A percentile compares a stretch with the other conserved stretches of the same genome.
Conservation (phyloP, 2,113 vertebrate species). For the Coracopsis vasa region DNA sequence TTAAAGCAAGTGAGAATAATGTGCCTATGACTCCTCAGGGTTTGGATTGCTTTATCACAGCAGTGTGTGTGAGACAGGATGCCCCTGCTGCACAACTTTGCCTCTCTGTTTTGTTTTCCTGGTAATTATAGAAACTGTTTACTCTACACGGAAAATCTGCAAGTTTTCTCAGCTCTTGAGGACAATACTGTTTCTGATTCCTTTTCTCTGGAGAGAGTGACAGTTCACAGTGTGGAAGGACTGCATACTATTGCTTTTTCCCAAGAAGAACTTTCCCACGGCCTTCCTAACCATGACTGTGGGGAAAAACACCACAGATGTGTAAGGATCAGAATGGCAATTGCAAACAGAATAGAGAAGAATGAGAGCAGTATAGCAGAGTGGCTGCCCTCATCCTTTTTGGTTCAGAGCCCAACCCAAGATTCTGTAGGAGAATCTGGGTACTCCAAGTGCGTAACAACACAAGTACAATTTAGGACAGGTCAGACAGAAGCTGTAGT, state of each 20-base stretch:
- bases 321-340: neutral
- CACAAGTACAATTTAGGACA: neutral
- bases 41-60: constrained; percentile 44
- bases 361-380: neutral
- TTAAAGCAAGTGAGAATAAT: constrained; percentile 25
- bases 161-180: constrained; percentile 49
- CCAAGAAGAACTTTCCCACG: constrained; percentile 25
- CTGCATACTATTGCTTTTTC: neutral
- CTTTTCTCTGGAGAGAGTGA: constrained; percentile 14
- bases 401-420: neutral
- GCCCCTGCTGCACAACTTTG: neutral
- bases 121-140: constrained; percentile 40
- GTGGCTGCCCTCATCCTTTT: neutral
- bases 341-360: neutral
- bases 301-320: neutral
- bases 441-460: neutral
- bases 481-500: neutral
- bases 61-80: neutral
- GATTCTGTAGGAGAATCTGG: neutral
- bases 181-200: constrained; percentile 37
- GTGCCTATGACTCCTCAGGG: neutral
- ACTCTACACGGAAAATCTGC: constrained; percentile 32
- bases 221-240: neutral
- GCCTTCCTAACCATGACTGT: neutral
- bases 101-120: constrained; percentile 16